A percentile compares a stretch with the other conserved stretches of the same genome.
These are phyloP conservation scores for Cryptotermes secundus DNA, from an alignment of 1,140 invertebrate genomes.

Conservation along the genomic window DNA sequence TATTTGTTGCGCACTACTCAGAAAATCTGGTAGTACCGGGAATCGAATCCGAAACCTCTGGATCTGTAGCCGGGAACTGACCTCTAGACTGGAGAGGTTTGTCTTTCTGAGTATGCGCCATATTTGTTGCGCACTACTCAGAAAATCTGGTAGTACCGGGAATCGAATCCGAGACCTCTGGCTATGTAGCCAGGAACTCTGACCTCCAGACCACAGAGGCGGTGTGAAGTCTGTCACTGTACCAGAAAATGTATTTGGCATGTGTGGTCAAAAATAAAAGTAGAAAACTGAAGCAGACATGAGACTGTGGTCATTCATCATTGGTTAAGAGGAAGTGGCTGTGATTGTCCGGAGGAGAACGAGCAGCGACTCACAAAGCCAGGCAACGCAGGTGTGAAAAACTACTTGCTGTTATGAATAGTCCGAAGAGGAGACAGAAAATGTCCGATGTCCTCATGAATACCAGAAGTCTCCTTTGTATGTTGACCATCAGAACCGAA, in stretches of 20 bases:
- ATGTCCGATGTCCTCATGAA: constrained; percentile 1
- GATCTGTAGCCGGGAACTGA: no score
- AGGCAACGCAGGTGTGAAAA: background rate
- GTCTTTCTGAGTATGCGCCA: no score
- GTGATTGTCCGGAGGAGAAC: background rate
- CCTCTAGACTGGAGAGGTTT: no score
- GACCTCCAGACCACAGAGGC: no score
- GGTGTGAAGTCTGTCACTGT: background rate
- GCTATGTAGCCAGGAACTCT: no score
- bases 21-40: no score
- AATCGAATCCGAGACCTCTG: no score
- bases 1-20: no score
- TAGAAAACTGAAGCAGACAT: background rate
- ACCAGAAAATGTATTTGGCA: background rate
- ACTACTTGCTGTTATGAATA: background rate
- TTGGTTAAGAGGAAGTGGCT: background rate
- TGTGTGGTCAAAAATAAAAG: background rate
- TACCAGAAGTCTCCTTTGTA: constrained; percentile 1
- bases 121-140: no score
- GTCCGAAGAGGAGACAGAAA: background rate
- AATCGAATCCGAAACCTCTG: no score
- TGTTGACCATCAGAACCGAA: background rate
- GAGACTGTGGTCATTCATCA: background rate
- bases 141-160: no score
- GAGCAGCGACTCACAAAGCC: background rate